Percentiles rank a stretch among this genome's conserved stretches.
phyloP scores from a whole-genome alignment of 2,888 invertebrate species.

The Temnothorax unifasciatus region DNA sequence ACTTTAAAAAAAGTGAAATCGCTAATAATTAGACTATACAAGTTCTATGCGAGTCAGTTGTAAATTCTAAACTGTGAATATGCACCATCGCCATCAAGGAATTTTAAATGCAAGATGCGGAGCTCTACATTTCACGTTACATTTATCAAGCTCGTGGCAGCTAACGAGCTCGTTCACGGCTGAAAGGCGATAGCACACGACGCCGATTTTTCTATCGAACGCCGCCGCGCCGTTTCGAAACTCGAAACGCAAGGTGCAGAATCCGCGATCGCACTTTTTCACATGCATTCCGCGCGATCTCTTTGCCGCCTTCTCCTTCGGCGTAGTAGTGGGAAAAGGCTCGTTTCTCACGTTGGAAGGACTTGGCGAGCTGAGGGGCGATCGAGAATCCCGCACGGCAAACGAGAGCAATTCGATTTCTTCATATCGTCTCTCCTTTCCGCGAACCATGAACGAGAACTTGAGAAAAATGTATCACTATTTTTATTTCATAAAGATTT shows the following conservation, averaged over 20 bases:
- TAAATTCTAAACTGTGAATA: not conserved
- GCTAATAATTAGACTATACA: not conserved
- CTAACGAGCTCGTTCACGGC: slow-evolving; percentile 41
- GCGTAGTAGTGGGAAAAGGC: slow-evolving; percentile 60
- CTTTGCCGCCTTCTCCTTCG: slow-evolving; percentile 44
- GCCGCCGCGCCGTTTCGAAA: slow-evolving; percentile 43
- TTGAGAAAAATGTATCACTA: not conserved
- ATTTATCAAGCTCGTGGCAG: slow-evolving; percentile 42
- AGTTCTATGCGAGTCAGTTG: not conserved
- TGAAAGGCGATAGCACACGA: slow-evolving; percentile 49
- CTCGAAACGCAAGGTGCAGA: slow-evolving; percentile 37
- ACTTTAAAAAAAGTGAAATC: not conserved
- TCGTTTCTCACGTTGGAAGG: slow-evolving; percentile 62
- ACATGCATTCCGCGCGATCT: slow-evolving; percentile 58
- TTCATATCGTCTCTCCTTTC: slow-evolving; percentile 25
- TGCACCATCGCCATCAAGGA: not conserved
- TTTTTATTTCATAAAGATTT: not conserved
- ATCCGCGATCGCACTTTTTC: slow-evolving; percentile 59
- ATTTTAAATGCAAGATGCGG: slow-evolving; percentile 12
- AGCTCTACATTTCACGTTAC: slow-evolving; percentile 39
- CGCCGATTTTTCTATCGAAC: slow-evolving; percentile 66
- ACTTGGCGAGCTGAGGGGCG: slow-evolving; percentile 41
- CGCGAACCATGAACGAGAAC: slow-evolving; percentile 18
- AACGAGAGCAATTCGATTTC: slow-evolving; percentile 23
- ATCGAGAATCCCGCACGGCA: slow-evolving; percentile 15